Percentiles rank a stretch among this genome's conserved stretches.
phyloP scores from a whole-genome alignment of 1,140 invertebrate genomes.

The Mylabris phalerata region DNA sequence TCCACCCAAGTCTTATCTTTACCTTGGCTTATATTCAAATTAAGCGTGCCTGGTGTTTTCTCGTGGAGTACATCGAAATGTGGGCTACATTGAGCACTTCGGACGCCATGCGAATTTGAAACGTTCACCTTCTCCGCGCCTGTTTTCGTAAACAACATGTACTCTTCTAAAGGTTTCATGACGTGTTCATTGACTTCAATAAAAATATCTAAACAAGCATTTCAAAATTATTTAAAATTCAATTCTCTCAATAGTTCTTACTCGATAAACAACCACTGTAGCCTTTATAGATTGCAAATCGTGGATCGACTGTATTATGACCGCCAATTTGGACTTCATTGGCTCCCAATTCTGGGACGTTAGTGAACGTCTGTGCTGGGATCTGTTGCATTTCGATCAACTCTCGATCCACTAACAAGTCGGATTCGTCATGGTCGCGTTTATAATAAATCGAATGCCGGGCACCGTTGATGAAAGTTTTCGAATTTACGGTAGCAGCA shows the following conservation, averaged over 20 bases:
- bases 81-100: conserved; percentile 71
- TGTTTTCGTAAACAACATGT: conserved; percentile 78
- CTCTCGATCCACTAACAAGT: conserved; percentile 68
- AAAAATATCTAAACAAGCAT: conserved; percentile 61
- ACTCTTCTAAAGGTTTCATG: conserved; percentile 82
- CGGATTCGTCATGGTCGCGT: conserved; percentile 61
- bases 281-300: conserved; percentile 72
- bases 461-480: conserved; percentile 74
- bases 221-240: neutral
- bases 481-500: conserved; percentile 62
- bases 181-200: conserved; percentile 69
- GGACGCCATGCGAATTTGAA: conserved; percentile 72
- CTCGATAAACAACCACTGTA: conserved; percentile 86
- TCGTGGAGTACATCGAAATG: conserved; percentile 61
- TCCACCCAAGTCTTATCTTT: conserved; percentile 72
- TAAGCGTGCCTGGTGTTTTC: conserved; percentile 52
- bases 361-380: conserved; percentile 56
- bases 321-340: conserved; percentile 83
- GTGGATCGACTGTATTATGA: conserved; percentile 70
- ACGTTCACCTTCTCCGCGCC: conserved; percentile 73
- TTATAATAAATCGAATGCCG: conserved; percentile 81
- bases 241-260: conserved; percentile 46
- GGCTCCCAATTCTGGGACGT: conserved; percentile 55
- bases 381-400: conserved; percentile 60
- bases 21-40: conserved; percentile 60